Evolutionary conservation across 2,888 invertebrate species (phyloP).

Genomic region (Tanytarsus gracilentus): DNA sequence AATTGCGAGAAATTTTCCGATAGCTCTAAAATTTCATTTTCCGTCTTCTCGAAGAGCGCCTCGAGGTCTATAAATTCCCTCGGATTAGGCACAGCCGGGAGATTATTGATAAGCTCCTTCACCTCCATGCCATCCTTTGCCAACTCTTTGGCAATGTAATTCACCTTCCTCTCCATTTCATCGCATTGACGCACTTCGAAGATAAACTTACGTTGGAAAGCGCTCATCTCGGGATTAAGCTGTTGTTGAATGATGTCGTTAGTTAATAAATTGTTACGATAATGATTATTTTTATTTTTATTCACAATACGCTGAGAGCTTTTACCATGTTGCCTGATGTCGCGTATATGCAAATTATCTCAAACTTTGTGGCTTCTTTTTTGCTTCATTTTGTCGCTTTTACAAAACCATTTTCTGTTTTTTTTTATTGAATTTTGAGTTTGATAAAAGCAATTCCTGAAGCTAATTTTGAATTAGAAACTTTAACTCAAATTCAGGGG

Average conservation of each 20-base stretch:
- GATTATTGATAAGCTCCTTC: slow-evolving; percentile 51
- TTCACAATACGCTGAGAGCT: background rate
- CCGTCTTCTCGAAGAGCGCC: slow-evolving; percentile 90
- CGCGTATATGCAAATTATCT: no score
- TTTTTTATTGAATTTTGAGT: no score
- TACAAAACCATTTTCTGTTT: no score
- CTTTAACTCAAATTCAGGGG: no score
- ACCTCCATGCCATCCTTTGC: slow-evolving; percentile 64
- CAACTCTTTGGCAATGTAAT: slow-evolving; percentile 71
- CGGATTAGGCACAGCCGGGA: slow-evolving; percentile 62
- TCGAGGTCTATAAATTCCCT: slow-evolving; percentile 67
- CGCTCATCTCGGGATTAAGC: slow-evolving; percentile 68
- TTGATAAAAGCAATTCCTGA: no score
- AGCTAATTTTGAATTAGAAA: no score
- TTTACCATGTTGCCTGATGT: background rate
- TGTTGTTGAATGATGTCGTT: slow-evolving; percentile 40
- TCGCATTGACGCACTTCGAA: slow-evolving; percentile 75
- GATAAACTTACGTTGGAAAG: slow-evolving; percentile 77
- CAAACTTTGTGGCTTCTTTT: no score
- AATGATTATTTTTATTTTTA: background rate
- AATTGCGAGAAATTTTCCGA: slow-evolving; percentile 87
- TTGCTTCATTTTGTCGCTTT: no score
- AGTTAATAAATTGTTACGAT: slow-evolving; percentile 2
- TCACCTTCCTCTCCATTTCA: slow-evolving; percentile 71
- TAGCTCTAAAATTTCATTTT: slow-evolving; percentile 87